Conservation (phyloP, 2,113 vertebrate species). For the Camelus bactrianus region DNA sequence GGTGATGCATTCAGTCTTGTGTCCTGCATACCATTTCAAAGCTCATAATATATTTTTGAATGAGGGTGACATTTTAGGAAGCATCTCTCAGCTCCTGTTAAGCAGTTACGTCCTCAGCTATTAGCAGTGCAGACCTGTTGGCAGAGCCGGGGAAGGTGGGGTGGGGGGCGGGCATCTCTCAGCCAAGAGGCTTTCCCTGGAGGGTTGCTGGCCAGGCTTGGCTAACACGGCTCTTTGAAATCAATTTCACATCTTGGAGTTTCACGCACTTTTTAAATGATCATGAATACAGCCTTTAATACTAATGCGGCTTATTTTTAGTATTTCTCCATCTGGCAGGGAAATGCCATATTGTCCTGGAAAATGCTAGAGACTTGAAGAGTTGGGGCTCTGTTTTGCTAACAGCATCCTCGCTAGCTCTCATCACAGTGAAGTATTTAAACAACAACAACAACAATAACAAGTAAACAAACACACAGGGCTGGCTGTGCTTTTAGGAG, state of each 20-base stretch:
- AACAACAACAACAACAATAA: neutral
- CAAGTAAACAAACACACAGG: neutral
- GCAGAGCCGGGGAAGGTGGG: neutral
- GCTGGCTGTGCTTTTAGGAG: neutral
- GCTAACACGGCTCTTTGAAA: neutral
- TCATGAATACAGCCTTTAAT: neutral
- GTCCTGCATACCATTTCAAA: neutral
- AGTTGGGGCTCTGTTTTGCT: neutral
- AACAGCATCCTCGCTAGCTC: neutral
- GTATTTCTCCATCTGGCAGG: neutral
- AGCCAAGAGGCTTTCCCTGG: neutral
- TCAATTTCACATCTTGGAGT: neutral
- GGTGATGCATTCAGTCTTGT: neutral
- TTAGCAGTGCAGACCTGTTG: neutral
- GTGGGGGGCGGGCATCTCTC: neutral
- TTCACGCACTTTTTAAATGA: neutral
- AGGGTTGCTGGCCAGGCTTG: neutral
- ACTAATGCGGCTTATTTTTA: constrained; percentile 25
- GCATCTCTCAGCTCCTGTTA: neutral
- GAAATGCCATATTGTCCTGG: constrained; percentile 29
- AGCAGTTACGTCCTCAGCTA: neutral
- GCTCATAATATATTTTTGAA: neutral
- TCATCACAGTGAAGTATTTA: neutral
- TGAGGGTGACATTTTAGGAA: neutral
- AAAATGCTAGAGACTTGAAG: neutral